Evolutionary conservation across 2,797 vertebrate species (phyloP), one percentile per base, ranked within the genome.

Genomic region (Hoplostethus mediterraneus): DNA sequence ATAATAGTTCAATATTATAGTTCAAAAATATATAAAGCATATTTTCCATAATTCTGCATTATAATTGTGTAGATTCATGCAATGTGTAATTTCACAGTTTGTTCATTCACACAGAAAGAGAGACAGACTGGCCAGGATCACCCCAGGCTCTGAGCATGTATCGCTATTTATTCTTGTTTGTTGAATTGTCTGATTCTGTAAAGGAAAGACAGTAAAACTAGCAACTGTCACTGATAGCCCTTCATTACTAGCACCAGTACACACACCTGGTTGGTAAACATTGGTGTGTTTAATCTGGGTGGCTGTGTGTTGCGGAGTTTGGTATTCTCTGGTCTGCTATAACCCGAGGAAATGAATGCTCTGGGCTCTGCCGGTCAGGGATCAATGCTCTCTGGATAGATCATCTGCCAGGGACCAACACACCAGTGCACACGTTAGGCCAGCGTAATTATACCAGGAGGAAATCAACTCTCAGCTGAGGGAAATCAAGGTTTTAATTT

Each of bases 401-500:
- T 89, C 80, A 82, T 84, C 82, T 89, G 81, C 83, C 77, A 80
- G 63, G 81, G 83, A 80, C 85, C 86, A 83, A 91, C 73, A 83
- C 71, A 76, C 59, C 75, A 73, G 53, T 74, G 73, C 80, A 80
- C 86, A 80, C 63, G 47, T 81, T 84, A 83, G 59, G 77, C 65
- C 67, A 6, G 63, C 33, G 44, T 91, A 91, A 93, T 92, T 92
- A 82, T 54, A 89, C 89, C 84, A 76, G 74, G 67, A 91, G 89
- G 89, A 91, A 89, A 91, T 92, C 76, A 86, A 33, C 79, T 72
- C 74, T 89, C 84, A 82, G 87, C 83, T 86, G 59, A 77, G 83
- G 83, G 89, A 92, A 92, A 93, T 91, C 82, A 89, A 75, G 87
- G 79, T 91, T 91, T 92, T 93, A 91, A 93, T 93, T 89, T 76